Base-by-base conservation (phyloP, 2,797 vertebrate species). In the Melanotaenia maccullochi region DNA sequence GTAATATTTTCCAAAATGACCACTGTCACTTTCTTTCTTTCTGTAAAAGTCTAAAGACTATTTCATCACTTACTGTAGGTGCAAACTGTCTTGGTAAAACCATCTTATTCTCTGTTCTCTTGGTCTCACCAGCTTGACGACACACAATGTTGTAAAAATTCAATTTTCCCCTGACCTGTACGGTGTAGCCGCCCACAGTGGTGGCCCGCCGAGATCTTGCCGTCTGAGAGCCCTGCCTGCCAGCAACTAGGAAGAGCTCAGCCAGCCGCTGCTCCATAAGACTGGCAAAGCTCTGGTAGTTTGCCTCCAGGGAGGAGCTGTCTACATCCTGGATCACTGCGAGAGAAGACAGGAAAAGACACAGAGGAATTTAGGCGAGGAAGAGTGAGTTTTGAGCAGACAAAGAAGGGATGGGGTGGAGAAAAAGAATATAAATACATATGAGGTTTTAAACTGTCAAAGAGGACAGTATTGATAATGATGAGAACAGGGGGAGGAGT, bases 301-400 rank as follows among this genome's bases (percentile, higher is more conserved):
- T 97, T 67, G 93, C 89, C 76, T 97, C 97, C 89, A 99, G 92
- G 42, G 96, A 94, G 0, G 95, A 94, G 51, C 94, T 96, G 84
- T 98, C 97, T 13, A 99, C 97, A 1, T 98, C 97, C 85, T 97
- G 97, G 86, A 99, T 97, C 76, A 99, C 98, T 99, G 94, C 3
- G 62, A 61, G 71, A 30, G 69, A 2, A 60, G 70, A 88, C 0
- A 7, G 57, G 58, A 64, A 60, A 9, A 44, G 68, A 73, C 63
- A 79, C 42, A 58, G 25, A 51, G 56, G 51, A 60, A 38, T 77
- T 85, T 44, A 73, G 32, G 0, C 2, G 13, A 30, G 49, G 28
- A 35, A 25, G 22, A 61, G 51, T 60, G 59, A 63, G 0, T 3
- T 74, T 67, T 12, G 73, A 70, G 18, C 20, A 25, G 65, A 49